Base-by-base conservation (phyloP, 1,140 invertebrate genomes). In the Drosophila lowei region DNA sequence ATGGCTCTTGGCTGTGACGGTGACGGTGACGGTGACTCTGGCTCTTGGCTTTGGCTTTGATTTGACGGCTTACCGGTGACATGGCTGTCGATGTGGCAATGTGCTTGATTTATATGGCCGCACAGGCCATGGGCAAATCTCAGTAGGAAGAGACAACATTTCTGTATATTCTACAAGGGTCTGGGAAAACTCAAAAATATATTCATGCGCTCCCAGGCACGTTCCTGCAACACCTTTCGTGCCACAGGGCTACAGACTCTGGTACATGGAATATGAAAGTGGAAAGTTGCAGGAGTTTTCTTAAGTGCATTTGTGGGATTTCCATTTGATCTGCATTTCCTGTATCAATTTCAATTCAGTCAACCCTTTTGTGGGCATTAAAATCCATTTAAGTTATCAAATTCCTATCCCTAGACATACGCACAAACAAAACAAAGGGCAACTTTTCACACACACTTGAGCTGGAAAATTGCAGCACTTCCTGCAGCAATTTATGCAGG, bases 1-100 rank as follows among this genome's bases (percentile, higher is more conserved):
- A 54, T 28, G 34, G 50, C 52, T 50, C 43, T 23, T 44, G 42
- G 57, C 41, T 43, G 25, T 38, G 42, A 50, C 58, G 6, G 25
- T 28, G 25, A 28, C 6, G 1, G 7, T 30, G 28, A 30, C 28
- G 7, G 28, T 7, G 28, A 8, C 6, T 28, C 6, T 25, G 34
- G 50, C 52, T 50, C 43, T 23, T 49, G 46, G 63, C 41, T 43
- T 66, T 44, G 76, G 50, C 72, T 80, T 76, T 85, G 80, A 85
- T 85, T 86, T 73, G 67, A 70, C 61, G 70, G 77, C 68, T 81
- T 83, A 77, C 73, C 56, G 63, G 49, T 74, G 78, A 77, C 79
- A 77, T 60, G 70, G 56, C 72, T 65, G 62, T 67, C 68, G 63
- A 79, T 74, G 62, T 64, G 77, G 42, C 61, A 38, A 38, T 38